These are phyloP conservation scores for Amphiprion ocellaris DNA, from an alignment of 2,113 vertebrate genomes.

Conservation along the genomic window DNA sequence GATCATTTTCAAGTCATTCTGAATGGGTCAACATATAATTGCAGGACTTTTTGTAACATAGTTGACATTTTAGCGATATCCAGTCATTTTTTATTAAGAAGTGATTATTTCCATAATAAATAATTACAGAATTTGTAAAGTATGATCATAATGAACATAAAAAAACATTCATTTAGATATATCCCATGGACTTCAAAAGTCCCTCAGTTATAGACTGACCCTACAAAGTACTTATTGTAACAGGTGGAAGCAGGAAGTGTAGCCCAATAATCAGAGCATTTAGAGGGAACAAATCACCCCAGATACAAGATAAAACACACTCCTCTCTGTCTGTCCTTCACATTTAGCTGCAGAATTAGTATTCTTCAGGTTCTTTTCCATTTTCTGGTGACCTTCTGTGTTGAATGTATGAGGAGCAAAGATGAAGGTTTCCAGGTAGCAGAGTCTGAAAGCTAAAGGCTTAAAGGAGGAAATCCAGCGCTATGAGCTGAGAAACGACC, in stretches of 20 bases:
- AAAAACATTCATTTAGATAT: too few relatives aligned
- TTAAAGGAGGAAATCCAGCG: constrained; percentile 49
- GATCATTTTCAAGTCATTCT: too few relatives aligned
- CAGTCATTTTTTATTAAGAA: too few relatives aligned
- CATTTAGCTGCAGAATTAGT: not conserved
- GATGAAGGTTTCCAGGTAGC: constrained; percentile 31
- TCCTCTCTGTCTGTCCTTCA: constrained; percentile 6
- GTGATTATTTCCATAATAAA: too few relatives aligned
- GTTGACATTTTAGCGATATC: too few relatives aligned
- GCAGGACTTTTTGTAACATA: too few relatives aligned
- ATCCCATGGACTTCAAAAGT: too few relatives aligned
- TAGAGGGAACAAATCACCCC: constrained; percentile 46
- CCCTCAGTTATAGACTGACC: too few relatives aligned
- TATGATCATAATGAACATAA: too few relatives aligned
- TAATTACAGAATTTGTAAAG: too few relatives aligned
- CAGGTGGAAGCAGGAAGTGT: constrained; percentile 51
- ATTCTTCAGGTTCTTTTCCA: not conserved
- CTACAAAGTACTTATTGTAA: not conserved
- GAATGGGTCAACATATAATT: too few relatives aligned
- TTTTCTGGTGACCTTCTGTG: not conserved
- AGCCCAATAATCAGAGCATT: constrained; percentile 49
- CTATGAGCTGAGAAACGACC: constrained; percentile 53
- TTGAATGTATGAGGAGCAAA: not conserved
- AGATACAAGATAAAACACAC: constrained; percentile 11
- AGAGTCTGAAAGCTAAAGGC: constrained; percentile 10